Percentiles rank a stretch among this genome's conserved stretches.
Evolutionary conservation across 2,888 invertebrate genomes (phyloP).

Genomic region (Cheilosia grossa): DNA sequence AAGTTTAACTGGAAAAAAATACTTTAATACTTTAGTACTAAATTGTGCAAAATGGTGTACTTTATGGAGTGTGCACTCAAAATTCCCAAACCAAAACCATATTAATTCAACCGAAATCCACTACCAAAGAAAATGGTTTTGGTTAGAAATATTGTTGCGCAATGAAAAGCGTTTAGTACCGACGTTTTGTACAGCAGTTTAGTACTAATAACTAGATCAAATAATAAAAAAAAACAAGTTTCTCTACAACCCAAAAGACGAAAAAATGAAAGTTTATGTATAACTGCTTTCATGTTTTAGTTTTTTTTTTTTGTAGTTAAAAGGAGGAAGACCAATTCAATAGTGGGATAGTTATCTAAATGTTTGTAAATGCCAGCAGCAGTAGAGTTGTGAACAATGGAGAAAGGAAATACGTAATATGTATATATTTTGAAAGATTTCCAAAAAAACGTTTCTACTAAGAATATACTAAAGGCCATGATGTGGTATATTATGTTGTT

Average conservation of each 20-base stretch:
- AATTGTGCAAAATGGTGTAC: conserved; percentile 57
- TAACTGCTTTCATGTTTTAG: conserved; percentile 4
- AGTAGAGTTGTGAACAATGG: conserved; percentile 64
- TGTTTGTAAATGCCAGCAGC: conserved; percentile 60
- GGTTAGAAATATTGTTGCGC: conserved; percentile 29
- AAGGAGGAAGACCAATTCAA: conserved; percentile 55
- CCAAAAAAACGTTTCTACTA: conserved; percentile 36
- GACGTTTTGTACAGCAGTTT: conserved; percentile 54
- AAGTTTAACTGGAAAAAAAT: conserved; percentile 43
- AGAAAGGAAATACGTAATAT: conserved; percentile 45
- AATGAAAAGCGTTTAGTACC: conserved; percentile 49
- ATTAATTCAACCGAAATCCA: conserved; percentile 2
- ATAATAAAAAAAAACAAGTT: conserved; percentile 16
- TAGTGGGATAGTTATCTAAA: conserved; percentile 57
- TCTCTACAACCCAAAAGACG: conserved; percentile 68
- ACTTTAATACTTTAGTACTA: conserved; percentile 48
- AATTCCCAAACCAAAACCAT: conserved; percentile 36
- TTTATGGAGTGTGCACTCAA: conserved; percentile 15
- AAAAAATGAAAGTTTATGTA: conserved; percentile 46
- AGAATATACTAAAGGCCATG: conserved; percentile 58
- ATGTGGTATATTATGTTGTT: conserved; percentile 47
- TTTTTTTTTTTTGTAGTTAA: conserved; percentile 22
- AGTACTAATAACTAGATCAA: conserved; percentile 52
- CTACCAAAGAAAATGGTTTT: conserved; percentile 30
- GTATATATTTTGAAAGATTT: conserved; percentile 27